These are phyloP conservation scores for Erannis defoliaria DNA, from an alignment of 2,888 invertebrate genomes.

Conservation along the genomic window DNA sequence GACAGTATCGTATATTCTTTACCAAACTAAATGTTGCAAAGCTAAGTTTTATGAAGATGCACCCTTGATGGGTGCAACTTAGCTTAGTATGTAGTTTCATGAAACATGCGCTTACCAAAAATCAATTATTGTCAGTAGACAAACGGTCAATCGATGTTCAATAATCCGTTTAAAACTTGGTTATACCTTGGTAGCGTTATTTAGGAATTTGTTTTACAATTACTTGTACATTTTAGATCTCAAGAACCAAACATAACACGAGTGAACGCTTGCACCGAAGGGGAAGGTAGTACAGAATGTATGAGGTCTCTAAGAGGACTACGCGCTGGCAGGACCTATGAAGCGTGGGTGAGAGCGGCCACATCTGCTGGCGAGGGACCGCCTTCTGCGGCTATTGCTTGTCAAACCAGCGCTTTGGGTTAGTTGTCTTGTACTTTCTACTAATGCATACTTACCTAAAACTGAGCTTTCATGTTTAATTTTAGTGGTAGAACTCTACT, in stretches of 20 bases:
- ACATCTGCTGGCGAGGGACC: conserved; percentile 91
- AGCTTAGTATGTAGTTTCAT: too few species aligned
- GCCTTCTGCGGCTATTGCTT: conserved; percentile 75
- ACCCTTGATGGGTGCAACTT: too few species aligned
- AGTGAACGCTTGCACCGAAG: conserved; percentile 73
- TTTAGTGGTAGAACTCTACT: too few species aligned
- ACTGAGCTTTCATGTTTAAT: too few species aligned
- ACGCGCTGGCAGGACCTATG: conserved; percentile 91
- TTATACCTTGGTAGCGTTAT: neutral
- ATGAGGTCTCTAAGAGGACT: conserved; percentile 89
- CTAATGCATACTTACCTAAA: neutral
- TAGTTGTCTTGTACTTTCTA: conserved; percentile 31
- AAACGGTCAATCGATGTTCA: neutral
- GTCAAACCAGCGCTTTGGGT: conserved; percentile 81
- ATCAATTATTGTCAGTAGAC: too few species aligned
- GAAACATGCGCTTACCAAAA: too few species aligned
- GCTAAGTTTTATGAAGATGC: too few species aligned
- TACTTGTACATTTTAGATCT: conserved; percentile 57
- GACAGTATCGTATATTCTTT: too few species aligned
- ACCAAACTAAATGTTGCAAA: too few species aligned
- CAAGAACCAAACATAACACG: conserved; percentile 77
- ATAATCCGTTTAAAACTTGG: neutral
- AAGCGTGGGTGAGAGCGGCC: conserved; percentile 95
- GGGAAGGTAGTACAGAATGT: conserved; percentile 72
- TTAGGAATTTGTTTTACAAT: neutral